Base-by-base conservation (phyloP, 1,140 invertebrate genomes). In the Babylonia areolata region DNA sequence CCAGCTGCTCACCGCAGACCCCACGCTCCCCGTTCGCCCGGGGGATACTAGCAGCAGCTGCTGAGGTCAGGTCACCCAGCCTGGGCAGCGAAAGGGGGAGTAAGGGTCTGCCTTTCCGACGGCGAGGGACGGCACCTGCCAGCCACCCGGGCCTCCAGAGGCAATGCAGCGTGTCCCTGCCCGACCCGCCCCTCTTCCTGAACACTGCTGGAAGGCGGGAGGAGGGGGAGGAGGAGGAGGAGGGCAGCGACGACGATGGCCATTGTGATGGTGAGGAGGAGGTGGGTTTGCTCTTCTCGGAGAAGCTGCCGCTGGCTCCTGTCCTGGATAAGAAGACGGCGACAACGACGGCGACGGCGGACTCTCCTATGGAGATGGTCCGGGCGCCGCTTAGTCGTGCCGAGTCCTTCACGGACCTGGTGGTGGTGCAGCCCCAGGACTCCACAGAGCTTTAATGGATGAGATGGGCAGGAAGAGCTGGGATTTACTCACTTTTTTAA, bases 321-420 rank as follows among this genome's bases (percentile, higher is more conserved):
- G 9, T 35, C 46, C 17, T 64, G 58, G 58, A 64, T 12, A 64
- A n/a, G 28, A 51, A 51, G 46, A n/a, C n/a, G n/a, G n/a, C n/a
- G n/a, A n/a, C n/a, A n/a, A n/a, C n/a, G n/a, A n/a, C n/a, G n/a
- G 11, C n/a, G n/a, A n/a, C n/a, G n/a, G 31, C 15, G 0, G 46
- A 51, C n/a, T 40, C 78, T 3, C 78, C n/a, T 2, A 3, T 54
- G 40, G 42, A 58, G 78, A 40, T 46, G 28, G n/a, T 80, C 46
- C 78, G 42, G 15, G 78, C 78, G 46, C 78, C 78, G 5, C 46
- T 80, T 11, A 80, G 78, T 80, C 78, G 78, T 80, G 78, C 78
- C 5, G 78, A 80, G 46, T 80, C 78, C 0, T 80, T 80, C 78
- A 54, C 3, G 33, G 78, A 80, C 46, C 20, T 80, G 78, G 28